Conservation (phyloP, 2,113 vertebrate species). For the Chelonoidis abingdonii region DNA sequence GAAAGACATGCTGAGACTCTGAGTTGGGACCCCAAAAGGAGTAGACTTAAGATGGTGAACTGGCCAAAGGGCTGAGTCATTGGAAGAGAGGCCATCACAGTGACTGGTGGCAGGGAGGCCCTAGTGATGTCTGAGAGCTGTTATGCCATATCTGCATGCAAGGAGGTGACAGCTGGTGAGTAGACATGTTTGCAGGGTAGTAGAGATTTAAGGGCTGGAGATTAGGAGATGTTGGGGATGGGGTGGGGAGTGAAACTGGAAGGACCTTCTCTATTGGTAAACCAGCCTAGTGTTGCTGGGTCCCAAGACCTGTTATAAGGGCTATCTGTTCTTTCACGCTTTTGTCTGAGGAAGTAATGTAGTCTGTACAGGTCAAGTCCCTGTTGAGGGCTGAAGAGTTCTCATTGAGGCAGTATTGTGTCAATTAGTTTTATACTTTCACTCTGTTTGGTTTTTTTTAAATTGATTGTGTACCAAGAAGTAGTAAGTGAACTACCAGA, state of each 20-base stretch:
- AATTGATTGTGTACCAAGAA: not conserved
- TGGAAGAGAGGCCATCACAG: not conserved
- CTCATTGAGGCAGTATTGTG: not conserved
- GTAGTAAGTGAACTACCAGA: no score
- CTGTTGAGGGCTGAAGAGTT: accelerated
- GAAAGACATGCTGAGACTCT: not conserved
- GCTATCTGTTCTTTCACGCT: not conserved
- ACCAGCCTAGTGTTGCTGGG: not conserved
- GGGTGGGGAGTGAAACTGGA: not conserved
- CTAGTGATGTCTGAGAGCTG: not conserved
- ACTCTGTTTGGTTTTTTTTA: not conserved
- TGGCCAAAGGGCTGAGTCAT: not conserved
- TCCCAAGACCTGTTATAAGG: accelerated
- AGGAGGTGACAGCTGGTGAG: not conserved
- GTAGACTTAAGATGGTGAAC: not conserved
- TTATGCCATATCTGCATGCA: not conserved
- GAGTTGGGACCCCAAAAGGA: not conserved
- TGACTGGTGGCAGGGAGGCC: not conserved
- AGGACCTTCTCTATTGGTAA: accelerated
- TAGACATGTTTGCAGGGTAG: not conserved
- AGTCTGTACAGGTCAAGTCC: accelerated
- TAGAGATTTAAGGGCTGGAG: not conserved
- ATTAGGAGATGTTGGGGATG: not conserved
- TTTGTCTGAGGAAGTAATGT: not conserved
- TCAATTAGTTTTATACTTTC: not conserved